phyloP scores from a whole-genome alignment of 2,113 vertebrate genomes.

The Phalacrocorax carbo region DNA sequence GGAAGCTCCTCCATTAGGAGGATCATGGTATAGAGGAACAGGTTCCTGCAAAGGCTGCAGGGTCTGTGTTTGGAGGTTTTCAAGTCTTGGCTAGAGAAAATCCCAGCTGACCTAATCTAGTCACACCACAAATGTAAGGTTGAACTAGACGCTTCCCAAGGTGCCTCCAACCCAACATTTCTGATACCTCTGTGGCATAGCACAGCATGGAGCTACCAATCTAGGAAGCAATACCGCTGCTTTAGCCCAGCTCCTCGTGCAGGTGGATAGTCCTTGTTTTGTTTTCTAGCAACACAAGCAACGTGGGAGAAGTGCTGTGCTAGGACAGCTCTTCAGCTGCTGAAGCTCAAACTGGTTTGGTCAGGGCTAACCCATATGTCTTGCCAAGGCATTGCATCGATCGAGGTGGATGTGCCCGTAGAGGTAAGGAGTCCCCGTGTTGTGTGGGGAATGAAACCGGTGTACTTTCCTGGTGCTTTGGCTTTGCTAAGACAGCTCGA shows the following conservation, averaged over 20 bases:
- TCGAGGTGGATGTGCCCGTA: background rate
- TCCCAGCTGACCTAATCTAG: background rate
- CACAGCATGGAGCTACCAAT: rapidly evolving
- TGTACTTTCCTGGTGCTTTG: background rate
- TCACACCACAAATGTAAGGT: background rate
- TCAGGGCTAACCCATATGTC: background rate
- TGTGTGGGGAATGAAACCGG: background rate
- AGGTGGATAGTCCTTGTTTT: background rate
- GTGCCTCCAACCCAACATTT: background rate
- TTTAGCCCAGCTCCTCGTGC: background rate
- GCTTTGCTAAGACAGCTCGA: background rate
- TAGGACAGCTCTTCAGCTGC: background rate
- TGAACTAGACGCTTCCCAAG: background rate
- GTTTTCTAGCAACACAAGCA: background rate
- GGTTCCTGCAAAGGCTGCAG: background rate
- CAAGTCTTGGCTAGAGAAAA: background rate
- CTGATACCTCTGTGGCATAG: background rate
- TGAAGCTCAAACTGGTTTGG: background rate
- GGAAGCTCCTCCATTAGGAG: background rate
- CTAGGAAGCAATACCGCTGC: background rate
- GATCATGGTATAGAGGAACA: background rate
- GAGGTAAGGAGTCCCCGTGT: rapidly evolving
- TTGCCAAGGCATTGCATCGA: background rate
- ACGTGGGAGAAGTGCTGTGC: background rate
- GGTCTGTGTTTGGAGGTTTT: background rate